These are phyloP conservation scores for Herpailurus yagouaroundi DNA, from an alignment of 2,113 vertebrate species.

Conservation along the genomic window DNA sequence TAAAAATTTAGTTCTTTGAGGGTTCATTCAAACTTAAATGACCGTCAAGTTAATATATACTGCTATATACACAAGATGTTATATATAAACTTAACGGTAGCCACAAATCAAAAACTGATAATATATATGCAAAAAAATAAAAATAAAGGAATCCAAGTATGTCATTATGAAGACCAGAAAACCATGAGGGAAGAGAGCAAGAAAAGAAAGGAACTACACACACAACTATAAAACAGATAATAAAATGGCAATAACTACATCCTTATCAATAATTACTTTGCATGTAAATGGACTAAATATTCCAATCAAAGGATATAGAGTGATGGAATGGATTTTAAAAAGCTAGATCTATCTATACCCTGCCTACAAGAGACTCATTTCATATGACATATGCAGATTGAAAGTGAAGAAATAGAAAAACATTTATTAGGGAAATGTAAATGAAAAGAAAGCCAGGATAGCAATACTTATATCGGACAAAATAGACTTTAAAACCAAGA, in stretches of 20 bases:
- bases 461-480: neutral
- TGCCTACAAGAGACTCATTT: neutral
- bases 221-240: neutral
- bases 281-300: neutral
- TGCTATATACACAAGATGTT: neutral
- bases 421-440: neutral
- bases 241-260: neutral
- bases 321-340: neutral
- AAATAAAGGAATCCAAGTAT: neutral
- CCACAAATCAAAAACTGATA: neutral
- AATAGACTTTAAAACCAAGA: neutral
- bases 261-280: neutral
- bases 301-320: neutral
- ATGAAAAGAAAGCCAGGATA: neutral
- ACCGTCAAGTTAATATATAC: neutral
- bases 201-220: neutral
- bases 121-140: neutral
- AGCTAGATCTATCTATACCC: neutral
- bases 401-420: neutral
- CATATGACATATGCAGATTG: neutral
- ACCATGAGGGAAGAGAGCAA: neutral
- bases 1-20: neutral
- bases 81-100: neutral
- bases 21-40: neutral
- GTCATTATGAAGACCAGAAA: neutral